Percentiles rank a stretch among this genome's conserved stretches.
phyloP scores from a whole-genome alignment of 2,797 vertebrate species.

The Thripadectes ignobilis region DNA sequence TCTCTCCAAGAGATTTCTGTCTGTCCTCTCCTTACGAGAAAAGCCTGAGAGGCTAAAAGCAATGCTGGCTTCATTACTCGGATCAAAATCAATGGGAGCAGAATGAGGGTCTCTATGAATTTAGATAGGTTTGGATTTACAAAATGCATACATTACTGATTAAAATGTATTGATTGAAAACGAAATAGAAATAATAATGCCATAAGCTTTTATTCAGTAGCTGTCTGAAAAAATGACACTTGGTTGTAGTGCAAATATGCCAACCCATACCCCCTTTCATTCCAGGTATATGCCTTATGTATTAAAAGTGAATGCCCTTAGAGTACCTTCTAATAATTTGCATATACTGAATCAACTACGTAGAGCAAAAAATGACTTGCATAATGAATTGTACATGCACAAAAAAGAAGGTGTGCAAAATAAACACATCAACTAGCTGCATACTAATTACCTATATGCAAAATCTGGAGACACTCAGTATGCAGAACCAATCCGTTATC shows the following conservation, averaged over 20 bases:
- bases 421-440: constrained; percentile 56
- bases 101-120: background rate
- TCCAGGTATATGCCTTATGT: constrained; percentile 17
- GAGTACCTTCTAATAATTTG: constrained; percentile 49
- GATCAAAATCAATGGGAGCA: background rate
- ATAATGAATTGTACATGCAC: constrained; percentile 26
- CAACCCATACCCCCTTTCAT: constrained; percentile 9
- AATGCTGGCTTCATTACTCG: background rate
- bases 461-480: constrained; percentile 41
- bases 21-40: background rate
- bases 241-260: constrained; percentile 6
- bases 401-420: constrained; percentile 57
- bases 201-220: background rate
- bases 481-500: constrained; percentile 62
- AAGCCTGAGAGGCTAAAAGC: background rate
- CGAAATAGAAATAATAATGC: constrained; percentile 13
- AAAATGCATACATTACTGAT: background rate
- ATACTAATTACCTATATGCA: constrained; percentile 57
- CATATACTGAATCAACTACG: constrained; percentile 22
- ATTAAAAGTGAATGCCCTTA: constrained; percentile 48
- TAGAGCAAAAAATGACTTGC: constrained; percentile 33
- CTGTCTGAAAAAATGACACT: background rate
- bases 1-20: background rate
- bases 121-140: background rate
- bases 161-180: constrained; percentile 10